Conservation (phyloP, 1,140 invertebrate species). For the Zaprionus taronus region DNA sequence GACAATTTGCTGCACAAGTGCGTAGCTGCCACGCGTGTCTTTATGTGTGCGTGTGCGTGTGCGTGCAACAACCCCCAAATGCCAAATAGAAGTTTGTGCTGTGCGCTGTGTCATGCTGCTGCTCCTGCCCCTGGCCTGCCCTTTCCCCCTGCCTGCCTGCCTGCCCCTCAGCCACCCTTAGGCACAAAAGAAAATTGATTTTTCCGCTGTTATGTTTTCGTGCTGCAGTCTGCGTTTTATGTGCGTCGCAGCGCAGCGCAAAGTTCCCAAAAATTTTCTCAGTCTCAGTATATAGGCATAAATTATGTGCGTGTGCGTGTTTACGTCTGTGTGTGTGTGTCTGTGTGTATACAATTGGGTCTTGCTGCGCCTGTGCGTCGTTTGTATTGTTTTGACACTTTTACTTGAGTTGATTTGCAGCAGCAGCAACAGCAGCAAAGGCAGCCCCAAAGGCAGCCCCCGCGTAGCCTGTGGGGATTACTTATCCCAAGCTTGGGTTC, state of each 20-base stretch:
- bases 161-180: conserved; percentile 39
- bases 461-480: conserved; percentile 34
- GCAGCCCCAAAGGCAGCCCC: background rate
- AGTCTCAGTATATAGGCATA: conserved; percentile 65
- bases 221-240: conserved; percentile 79
- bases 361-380: conserved; percentile 60
- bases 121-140: background rate
- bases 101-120: conserved; percentile 18
- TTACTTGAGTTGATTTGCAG: conserved; percentile 77
- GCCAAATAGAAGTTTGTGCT: conserved; percentile 38
- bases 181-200: conserved; percentile 80
- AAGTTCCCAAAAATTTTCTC: conserved; percentile 16
- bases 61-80: conserved; percentile 77
- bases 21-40: conserved; percentile 50
- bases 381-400: conserved; percentile 78
- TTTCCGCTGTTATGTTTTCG: conserved; percentile 69
- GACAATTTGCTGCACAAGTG: conserved; percentile 79
- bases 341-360: background rate
- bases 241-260: conserved; percentile 50
- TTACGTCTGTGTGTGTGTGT: background rate
- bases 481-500: background rate
- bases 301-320: conserved; percentile 62
- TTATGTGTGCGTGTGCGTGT: background rate
- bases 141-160: background rate
- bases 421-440: background rate